Percentiles rank a stretch among this genome's conserved stretches.
These are phyloP conservation scores for Monoplex corrugatus DNA, from an alignment of 2,888 invertebrate genomes.

Conservation along the genomic window DNA sequence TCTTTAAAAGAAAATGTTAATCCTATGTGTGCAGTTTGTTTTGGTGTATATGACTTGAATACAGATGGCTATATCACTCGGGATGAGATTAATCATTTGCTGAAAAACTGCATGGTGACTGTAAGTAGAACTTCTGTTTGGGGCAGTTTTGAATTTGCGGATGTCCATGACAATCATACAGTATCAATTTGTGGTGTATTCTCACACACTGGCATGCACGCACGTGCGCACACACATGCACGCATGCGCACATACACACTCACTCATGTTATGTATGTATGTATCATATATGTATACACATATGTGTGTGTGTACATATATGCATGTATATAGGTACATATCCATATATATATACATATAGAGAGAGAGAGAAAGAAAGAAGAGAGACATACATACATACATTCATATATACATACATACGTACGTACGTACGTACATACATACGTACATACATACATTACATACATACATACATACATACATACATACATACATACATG, in stretches of 20 bases:
- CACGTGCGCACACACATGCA: not conserved
- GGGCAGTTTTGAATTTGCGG: too few relatives aligned
- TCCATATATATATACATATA: too few relatives aligned
- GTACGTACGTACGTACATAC: not conserved
- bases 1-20: not conserved
- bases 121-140: slow-evolving; percentile 60
- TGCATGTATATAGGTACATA: too few relatives aligned
- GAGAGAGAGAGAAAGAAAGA: too few relatives aligned
- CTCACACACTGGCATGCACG: not conserved
- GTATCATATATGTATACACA: too few relatives aligned
- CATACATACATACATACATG: not conserved
- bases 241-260: not conserved
- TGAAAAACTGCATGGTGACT: slow-evolving; percentile 84
- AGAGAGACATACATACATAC: too few relatives aligned
- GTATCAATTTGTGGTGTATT: not conserved
- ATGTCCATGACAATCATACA: too few relatives aligned
- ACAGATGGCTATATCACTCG: slow-evolving; percentile 90
- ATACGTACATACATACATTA: not conserved
- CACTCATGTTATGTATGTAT: too few relatives aligned
- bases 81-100: slow-evolving; percentile 91
- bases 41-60: slow-evolving; percentile 90
- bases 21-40: slow-evolving; percentile 71
- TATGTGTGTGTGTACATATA: too few relatives aligned
- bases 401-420: too few relatives aligned
- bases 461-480: not conserved